phyloP scores from a whole-genome alignment of 2,888 invertebrate species.

The Temnothorax rugatulus region DNA sequence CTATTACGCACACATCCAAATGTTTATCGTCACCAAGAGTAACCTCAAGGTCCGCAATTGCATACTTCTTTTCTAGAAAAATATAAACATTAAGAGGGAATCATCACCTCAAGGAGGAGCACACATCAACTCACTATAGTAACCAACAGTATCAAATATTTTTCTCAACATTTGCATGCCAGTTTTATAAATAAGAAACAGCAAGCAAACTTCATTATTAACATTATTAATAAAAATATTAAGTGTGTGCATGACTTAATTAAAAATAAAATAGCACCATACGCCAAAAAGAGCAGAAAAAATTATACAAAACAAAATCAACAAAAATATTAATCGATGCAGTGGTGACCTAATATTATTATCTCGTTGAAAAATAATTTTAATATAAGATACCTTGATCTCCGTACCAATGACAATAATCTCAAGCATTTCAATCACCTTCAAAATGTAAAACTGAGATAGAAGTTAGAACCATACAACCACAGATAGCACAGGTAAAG shows the following conservation, averaged over 20 bases:
- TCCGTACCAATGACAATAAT: background rate
- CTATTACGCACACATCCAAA: background rate
- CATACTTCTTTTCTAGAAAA: background rate
- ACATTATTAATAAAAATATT: constrained; percentile 3
- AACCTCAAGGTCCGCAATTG: background rate
- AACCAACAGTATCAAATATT: too few relatives aligned
- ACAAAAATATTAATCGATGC: background rate
- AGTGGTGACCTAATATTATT: background rate
- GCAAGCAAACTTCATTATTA: background rate
- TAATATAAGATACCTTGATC: background rate
- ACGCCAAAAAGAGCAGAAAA: background rate
- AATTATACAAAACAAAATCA: background rate
- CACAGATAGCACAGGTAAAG: background rate
- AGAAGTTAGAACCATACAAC: background rate
- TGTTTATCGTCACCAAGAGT: background rate
- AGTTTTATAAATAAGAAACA: background rate
- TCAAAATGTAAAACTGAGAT: background rate
- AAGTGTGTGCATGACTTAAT: background rate
- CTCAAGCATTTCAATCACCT: background rate
- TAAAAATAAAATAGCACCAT: background rate
- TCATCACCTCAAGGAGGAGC: background rate
- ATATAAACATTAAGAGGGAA: background rate
- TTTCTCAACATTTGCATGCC: background rate
- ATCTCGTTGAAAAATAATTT: background rate
- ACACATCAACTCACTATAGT: background rate